Evolutionary conservation across 2,888 invertebrate genomes (phyloP), one percentile per base, ranked within the genome.

Genomic region (Metalampra italica): DNA sequence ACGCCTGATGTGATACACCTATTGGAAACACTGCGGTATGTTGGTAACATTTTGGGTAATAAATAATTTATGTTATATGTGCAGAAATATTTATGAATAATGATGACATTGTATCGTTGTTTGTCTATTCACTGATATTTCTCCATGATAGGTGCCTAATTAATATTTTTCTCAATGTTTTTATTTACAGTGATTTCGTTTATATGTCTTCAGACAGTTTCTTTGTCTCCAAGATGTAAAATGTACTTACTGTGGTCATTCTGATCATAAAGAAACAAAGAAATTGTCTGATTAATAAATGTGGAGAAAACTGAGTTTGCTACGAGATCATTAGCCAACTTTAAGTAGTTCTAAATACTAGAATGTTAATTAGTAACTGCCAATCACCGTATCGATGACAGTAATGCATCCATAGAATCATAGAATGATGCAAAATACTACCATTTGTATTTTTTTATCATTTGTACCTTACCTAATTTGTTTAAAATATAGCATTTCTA

Each of bases 1-100:
- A 87, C 92, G 14, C 86, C 92, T 46, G 94, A 95, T 60, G 92
- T 94, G 53, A 88, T 92, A 62, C 90, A 91, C 55, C 90, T 96
- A 66, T 88, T 97, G 55, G 90, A 91, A 65, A 91, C 92, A 50
- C 88, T 96, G 64, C 92, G 90, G 90, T 90, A 82, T 62, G 86
- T 81, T 70, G 56, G 62, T 59, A 68, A 54, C 64, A 67, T 67
- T 53, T 61, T 22, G 61, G 47, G 51, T 64, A 53, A 46, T 47
- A 49, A 50, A 55, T 60, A 53, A 65, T 62, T 66, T 70, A 73
- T 82, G 64, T 83, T 82, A 79, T 87, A 22, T 22, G 22, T 22
- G 88, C 75, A 84, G 86, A 87, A 88, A 88, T 88, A 87, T 82
- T 83, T 69, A 64, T 54, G 43, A 42, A 48, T 40, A 38, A 50